Conservation (phyloP, 2,113 vertebrate species). For the Strix uralensis region DNA sequence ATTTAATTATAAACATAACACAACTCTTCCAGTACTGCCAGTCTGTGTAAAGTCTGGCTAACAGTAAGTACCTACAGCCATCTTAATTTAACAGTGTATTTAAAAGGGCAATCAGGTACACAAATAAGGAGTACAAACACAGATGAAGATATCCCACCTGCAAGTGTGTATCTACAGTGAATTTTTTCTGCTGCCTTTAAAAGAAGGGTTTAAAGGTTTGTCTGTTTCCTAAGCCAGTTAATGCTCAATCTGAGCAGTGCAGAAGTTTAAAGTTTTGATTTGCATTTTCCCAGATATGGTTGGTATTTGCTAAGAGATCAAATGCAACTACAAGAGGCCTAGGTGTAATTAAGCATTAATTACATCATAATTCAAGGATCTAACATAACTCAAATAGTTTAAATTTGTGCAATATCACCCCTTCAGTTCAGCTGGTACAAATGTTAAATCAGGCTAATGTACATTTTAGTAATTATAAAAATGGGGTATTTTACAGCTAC, state of each 20-base stretch:
- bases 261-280: not conserved
- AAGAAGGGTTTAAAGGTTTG: not conserved
- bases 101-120: not conserved
- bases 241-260: not conserved
- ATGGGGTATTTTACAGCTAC: not conserved
- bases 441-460: not conserved
- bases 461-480: not conserved
- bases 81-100: not conserved
- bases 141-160: not conserved
- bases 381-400: not conserved
- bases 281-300: not conserved
- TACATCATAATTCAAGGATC: not conserved
- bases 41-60: not conserved
- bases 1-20: not conserved
- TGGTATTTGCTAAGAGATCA: not conserved
- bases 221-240: not conserved
- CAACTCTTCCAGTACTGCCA: not conserved
- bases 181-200: not conserved
- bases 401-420: not conserved
- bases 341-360: not conserved
- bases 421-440: not conserved
- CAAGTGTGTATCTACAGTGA: not conserved
- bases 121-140: not conserved
- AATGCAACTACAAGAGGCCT: not conserved
- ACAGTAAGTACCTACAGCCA: not conserved